Percentiles rank a stretch among this genome's conserved stretches.
phyloP scores from a whole-genome alignment of 2,797 vertebrate species.

The Taeniopygia guttata region DNA sequence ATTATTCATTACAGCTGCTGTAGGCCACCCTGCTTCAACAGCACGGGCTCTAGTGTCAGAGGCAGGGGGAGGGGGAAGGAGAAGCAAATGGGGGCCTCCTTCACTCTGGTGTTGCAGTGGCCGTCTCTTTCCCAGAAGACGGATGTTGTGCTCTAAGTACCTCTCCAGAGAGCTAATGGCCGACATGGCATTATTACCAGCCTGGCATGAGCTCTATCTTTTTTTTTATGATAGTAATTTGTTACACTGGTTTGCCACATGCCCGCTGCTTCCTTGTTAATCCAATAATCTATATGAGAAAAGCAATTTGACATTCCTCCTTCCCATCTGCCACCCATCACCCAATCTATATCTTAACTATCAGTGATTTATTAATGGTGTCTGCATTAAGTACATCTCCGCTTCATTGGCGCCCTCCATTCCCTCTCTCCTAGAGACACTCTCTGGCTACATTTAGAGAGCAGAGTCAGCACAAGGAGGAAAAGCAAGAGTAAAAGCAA shows the following conservation, averaged over 20 bases:
- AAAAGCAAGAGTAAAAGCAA: slow-evolving; percentile 47
- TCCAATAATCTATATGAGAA: slow-evolving; percentile 84
- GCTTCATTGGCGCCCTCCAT: slow-evolving; percentile 39
- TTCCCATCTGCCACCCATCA: slow-evolving; percentile 81
- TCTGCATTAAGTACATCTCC: slow-evolving; percentile 73
- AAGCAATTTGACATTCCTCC: slow-evolving; percentile 80
- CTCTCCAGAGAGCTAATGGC: slow-evolving; percentile 73
- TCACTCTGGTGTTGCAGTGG: slow-evolving; percentile 53
- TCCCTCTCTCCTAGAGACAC: slow-evolving; percentile 43
- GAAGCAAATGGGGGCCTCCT: neutral
- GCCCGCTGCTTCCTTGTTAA: slow-evolving; percentile 80
- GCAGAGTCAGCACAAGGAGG: slow-evolving; percentile 39
- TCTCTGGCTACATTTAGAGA: slow-evolving; percentile 55
- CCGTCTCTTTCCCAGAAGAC: slow-evolving; percentile 68
- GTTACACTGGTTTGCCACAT: slow-evolving; percentile 78
- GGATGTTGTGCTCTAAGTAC: slow-evolving; percentile 60
- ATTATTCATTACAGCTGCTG: slow-evolving; percentile 14
- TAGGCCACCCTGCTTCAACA: neutral
- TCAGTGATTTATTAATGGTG: slow-evolving; percentile 79
- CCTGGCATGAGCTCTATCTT: slow-evolving; percentile 69
- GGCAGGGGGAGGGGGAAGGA: neutral
- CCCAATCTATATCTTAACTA: slow-evolving; percentile 82
- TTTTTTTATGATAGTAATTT: slow-evolving; percentile 79
- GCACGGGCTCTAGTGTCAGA: neutral
- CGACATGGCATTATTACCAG: slow-evolving; percentile 72